These are phyloP conservation scores for Drosophila ogumai DNA, from an alignment of 1,140 invertebrate genomes.

Conservation along the genomic window DNA sequence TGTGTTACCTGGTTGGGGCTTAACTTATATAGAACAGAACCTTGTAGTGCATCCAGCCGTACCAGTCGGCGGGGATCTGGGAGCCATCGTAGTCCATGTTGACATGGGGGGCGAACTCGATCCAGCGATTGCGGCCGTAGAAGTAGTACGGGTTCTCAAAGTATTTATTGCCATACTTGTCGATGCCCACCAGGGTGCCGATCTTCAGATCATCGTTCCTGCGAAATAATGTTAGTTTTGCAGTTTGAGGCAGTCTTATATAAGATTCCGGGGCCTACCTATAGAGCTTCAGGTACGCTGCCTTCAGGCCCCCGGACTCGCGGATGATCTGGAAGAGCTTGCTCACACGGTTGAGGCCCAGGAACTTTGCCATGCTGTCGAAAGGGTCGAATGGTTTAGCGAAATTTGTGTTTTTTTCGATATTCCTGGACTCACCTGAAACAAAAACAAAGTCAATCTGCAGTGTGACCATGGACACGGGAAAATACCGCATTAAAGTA, in stretches of 20 bases:
- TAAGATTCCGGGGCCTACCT: slow-evolving; percentile 87
- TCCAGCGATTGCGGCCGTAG: slow-evolving; percentile 96
- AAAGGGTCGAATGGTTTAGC: not conserved
- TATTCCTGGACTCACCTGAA: slow-evolving; percentile 54
- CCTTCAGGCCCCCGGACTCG: slow-evolving; percentile 91
- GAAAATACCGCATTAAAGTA: not conserved
- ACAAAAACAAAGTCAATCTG: slow-evolving; percentile 65
- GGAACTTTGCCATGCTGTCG: slow-evolving; percentile 86
- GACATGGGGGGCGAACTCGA: slow-evolving; percentile 92
- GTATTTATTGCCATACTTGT: slow-evolving; percentile 98
- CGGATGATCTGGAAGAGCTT: slow-evolving; percentile 89
- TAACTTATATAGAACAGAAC: slow-evolving; percentile 26
- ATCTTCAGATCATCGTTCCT: slow-evolving; percentile 95
- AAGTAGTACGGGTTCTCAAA: slow-evolving; percentile 96
- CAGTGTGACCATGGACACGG: not conserved
- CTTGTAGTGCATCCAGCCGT: slow-evolving; percentile 93
- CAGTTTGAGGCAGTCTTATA: slow-evolving; percentile 77
- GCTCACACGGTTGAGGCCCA: slow-evolving; percentile 91
- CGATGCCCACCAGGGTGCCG: slow-evolving; percentile 95
- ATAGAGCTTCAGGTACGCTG: slow-evolving; percentile 89
- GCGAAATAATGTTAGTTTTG: slow-evolving; percentile 33
- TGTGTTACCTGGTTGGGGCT: not conserved
- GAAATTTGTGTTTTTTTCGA: slow-evolving; percentile 20
- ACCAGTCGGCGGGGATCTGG: slow-evolving; percentile 97
- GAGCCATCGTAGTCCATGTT: slow-evolving; percentile 96